Evolutionary conservation across 2,113 vertebrate species (phyloP), one percentile per base, ranked within the genome.

Genomic region (Chlorodrepanis virens): DNA sequence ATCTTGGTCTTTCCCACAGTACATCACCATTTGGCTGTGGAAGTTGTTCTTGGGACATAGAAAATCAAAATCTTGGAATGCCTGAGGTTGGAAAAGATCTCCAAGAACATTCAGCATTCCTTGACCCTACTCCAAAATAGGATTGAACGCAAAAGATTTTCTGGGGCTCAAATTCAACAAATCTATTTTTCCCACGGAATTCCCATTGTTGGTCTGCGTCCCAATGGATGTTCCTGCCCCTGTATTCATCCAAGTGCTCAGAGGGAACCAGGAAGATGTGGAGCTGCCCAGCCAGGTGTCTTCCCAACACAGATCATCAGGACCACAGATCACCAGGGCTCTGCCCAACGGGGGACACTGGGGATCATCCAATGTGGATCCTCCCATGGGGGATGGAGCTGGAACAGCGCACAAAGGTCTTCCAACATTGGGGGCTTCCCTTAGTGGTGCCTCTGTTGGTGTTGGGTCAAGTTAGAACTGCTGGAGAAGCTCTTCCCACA

Each of bases 31-130:
- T 17, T 45, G 31, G 17, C 33, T 75, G 25, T 1, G 2, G 14
- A 35, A 22, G 31, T 12, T 0, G 0, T 12, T 7, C 10, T 4
- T 45, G 53, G 40, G 19, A 10, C 6, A 57, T 4, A 57, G 10
- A 9, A 27, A 47, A 75, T 75, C 3, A 22, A 11, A 75, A 37
- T 7, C 1, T 1, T 59, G 33, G 6, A 29, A 37, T 47, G 11
- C 4, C 5, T 29, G 6, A 23, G 3, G 6, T 17, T 57, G 14
- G 25, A 29, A 45, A 28, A 35, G 24, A 47, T 6, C 12, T 44
- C n/a, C 37, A 40, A 53, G 28, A 12, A 14, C 11, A 10, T 53
- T 20, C 35, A 52, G 27, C 17, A 5, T 12, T 31, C 6, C 28
- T 53, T 24, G 28, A 40, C 31, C 28, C 28, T 37, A 31, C 21